Conservation (phyloP, 2,888 invertebrate genomes). For the Cepaea hortensis region DNA sequence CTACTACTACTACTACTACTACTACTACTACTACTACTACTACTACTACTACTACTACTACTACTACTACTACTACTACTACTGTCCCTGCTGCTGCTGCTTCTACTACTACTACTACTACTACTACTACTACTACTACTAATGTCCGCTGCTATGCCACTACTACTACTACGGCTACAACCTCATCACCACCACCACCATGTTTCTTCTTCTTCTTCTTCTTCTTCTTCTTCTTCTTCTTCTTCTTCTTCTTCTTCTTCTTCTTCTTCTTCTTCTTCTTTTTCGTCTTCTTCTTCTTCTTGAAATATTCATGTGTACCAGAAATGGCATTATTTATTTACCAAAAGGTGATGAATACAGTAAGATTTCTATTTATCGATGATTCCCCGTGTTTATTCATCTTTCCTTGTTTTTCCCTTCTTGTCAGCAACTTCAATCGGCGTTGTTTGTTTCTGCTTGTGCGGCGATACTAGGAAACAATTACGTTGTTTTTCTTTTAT, state of each 20-base stretch:
- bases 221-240: background rate
- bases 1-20: too few species aligned
- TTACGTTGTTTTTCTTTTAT: too few species aligned
- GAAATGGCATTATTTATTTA: too few species aligned
- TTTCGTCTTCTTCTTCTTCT: background rate
- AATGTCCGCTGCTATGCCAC: background rate
- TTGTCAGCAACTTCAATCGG: background rate
- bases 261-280: background rate
- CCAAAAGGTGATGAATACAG: too few species aligned
- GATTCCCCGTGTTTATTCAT: too few species aligned
- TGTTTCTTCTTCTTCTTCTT: background rate
- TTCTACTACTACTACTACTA: background rate
- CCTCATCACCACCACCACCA: background rate
- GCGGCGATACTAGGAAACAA: too few species aligned
- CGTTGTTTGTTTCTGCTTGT: too few species aligned
- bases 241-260: background rate
- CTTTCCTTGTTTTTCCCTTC: background rate
- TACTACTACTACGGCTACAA: too few species aligned
- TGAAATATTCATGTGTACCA: too few species aligned
- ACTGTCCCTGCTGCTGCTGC: background rate
- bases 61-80: background rate
- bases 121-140: background rate
- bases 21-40: background rate
- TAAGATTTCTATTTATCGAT: too few species aligned
- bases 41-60: background rate